A percentile compares a stretch with the other conserved stretches of the same genome.
These are phyloP conservation scores for Gymnorhina tibicen DNA, from an alignment of 2,113 vertebrate species.

Conservation along the genomic window DNA sequence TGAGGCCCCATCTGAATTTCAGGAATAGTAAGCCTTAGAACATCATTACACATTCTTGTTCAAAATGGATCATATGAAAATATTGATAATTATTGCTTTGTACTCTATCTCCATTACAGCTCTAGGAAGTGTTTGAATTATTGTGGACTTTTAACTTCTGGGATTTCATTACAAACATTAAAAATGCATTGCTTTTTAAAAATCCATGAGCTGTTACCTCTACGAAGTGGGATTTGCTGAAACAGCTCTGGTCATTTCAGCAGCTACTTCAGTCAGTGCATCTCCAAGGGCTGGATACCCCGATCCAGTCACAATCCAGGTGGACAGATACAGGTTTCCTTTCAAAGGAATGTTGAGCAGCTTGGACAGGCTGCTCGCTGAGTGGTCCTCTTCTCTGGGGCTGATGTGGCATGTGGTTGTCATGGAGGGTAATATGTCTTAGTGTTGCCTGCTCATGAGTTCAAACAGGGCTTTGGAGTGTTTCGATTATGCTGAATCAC, in stretches of 20 bases:
- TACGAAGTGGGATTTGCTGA: neutral
- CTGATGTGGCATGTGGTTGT: neutral
- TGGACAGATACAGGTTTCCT: neutral
- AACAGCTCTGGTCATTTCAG: neutral
- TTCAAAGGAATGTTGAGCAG: neutral
- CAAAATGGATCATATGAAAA: neutral
- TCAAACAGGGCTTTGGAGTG: neutral
- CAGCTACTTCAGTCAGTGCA: neutral
- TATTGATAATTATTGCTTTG: neutral
- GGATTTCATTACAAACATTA: neutral
- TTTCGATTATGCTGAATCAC: neutral
- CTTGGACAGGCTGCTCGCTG: neutral
- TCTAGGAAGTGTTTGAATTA: neutral
- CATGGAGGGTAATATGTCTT: neutral
- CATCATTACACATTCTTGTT: neutral
- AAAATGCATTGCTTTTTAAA: neutral
- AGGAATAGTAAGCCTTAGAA: neutral
- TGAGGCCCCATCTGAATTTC: neutral
- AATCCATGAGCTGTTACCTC: neutral
- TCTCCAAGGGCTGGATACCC: neutral
- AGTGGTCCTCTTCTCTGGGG: neutral
- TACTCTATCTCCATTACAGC: neutral
- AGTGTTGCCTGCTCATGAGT: neutral
- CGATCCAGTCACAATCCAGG: fast-evolving
- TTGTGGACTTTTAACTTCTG: neutral